Conservation (phyloP, 92 coral and sea anemone genomes). For the Diadumene lineata region DNA sequence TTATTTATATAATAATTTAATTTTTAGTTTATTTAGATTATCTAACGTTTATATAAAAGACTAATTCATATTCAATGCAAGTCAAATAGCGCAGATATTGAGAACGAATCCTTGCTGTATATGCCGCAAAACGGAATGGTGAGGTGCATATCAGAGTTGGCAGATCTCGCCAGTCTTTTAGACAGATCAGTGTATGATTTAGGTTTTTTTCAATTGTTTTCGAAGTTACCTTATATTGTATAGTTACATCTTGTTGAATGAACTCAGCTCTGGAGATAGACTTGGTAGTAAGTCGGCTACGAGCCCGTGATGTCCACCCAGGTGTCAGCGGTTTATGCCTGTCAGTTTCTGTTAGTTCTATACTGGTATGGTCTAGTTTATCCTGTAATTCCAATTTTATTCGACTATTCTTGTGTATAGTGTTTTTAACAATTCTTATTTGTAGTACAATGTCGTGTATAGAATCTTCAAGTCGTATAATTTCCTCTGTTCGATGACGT, state of each 20-base stretch:
- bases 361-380: constrained; percentile 55
- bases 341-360: constrained; percentile 69
- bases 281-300: constrained; percentile 28
- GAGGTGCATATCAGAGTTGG: no score
- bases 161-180: no score
- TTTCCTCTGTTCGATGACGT: constrained; percentile 72
- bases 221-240: constrained; percentile 47
- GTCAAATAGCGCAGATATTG: no score
- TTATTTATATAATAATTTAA: no score
- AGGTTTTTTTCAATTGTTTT: constrained; percentile 16
- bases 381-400: constrained; percentile 63
- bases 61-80: no score
- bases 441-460: constrained; percentile 77
- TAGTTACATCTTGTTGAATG: constrained; percentile 10
- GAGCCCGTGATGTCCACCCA: constrained; percentile 27
- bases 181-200: no score
- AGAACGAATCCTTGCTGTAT: no score
- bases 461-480: constrained; percentile 67
- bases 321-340: constrained; percentile 74
- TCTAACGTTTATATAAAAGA: no score
- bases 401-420: constrained; percentile 61
- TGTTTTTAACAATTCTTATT: constrained; percentile 65
- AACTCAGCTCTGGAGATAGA: constrained; percentile 1
- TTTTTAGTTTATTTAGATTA: no score
- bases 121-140: no score